Evolutionary conservation across 2,888 invertebrate species (phyloP).

Genomic region (Hyposoter didymator): DNA sequence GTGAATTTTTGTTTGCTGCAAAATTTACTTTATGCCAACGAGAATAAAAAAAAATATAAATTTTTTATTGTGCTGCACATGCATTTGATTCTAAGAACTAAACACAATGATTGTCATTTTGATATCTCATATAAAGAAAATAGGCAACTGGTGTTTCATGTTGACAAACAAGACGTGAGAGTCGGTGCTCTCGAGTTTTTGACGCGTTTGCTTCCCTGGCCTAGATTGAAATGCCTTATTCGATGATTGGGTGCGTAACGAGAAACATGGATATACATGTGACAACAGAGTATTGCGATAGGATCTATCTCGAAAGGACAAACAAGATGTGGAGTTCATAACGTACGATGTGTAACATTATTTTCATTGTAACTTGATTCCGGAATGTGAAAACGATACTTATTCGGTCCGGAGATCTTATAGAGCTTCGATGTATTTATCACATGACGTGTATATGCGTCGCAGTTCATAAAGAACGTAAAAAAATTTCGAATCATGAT

Average conservation of each 20-base stretch:
- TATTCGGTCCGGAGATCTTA: neutral
- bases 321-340: neutral
- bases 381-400: constrained; percentile 24
- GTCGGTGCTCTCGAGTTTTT: constrained; percentile 5
- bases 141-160: constrained; percentile 26
- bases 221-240: constrained; percentile 58
- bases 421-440: neutral
- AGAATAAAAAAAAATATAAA: neutral
- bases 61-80: neutral
- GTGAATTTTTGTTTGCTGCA: neutral
- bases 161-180: constrained; percentile 50
- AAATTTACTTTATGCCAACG: neutral
- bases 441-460: neutral
- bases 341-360: constrained; percentile 8
- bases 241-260: constrained; percentile 42
- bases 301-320: constrained; percentile 33
- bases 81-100: neutral
- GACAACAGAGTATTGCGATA: constrained; percentile 20
- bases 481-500: neutral
- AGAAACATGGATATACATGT: constrained; percentile 33
- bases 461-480: neutral
- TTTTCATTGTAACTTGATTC: constrained; percentile 9
- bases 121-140: constrained; percentile 40
- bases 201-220: constrained; percentile 41
- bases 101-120: neutral